Evolutionary conservation across 2,113 vertebrate genomes (phyloP).

Genomic region (Daboia siamensis): DNA sequence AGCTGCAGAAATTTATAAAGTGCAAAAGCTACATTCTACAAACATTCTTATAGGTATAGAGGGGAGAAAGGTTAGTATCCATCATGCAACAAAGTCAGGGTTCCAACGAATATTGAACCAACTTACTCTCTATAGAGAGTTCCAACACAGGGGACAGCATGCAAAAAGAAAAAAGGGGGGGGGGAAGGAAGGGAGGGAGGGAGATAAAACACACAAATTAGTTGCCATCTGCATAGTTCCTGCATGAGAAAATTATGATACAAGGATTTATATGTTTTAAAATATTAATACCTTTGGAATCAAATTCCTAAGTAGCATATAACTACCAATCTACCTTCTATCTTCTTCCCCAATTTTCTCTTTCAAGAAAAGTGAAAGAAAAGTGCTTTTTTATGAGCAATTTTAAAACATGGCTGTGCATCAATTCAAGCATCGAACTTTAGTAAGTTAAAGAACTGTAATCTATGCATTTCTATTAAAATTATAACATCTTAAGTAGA

Average conservation of each 20-base stretch:
- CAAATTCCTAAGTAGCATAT: conserved; percentile 39
- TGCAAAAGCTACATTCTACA: conserved; percentile 74
- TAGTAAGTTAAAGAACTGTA: neutral
- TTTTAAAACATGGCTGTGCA: neutral
- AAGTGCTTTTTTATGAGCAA: neutral
- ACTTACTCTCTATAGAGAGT: conserved; percentile 99
- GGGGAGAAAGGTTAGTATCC: conserved; percentile 77
- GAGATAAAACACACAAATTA: conserved; percentile 84
- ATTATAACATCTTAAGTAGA: neutral
- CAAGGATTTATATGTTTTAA: conserved; percentile 58
- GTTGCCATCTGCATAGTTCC: conserved; percentile 76
- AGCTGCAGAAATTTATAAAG: conserved; percentile 70
- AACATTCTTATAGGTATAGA: conserved; percentile 69
- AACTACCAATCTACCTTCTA: neutral
- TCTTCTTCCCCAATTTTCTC: neutral
- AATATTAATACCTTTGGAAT: conserved; percentile 50
- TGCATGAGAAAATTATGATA: conserved; percentile 69
- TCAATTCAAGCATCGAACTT: neutral
- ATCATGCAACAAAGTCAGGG: conserved; percentile 78
- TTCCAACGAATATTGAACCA: conserved; percentile 78
- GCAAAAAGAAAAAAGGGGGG: conserved; percentile 76
- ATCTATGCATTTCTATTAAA: neutral
- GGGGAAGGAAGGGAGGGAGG: neutral
- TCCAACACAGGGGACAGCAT: conserved; percentile 89
- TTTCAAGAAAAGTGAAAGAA: conserved; percentile 1